phyloP scores from a whole-genome alignment of 2,797 vertebrate genomes.

The Hoplostethus mediterraneus region DNA sequence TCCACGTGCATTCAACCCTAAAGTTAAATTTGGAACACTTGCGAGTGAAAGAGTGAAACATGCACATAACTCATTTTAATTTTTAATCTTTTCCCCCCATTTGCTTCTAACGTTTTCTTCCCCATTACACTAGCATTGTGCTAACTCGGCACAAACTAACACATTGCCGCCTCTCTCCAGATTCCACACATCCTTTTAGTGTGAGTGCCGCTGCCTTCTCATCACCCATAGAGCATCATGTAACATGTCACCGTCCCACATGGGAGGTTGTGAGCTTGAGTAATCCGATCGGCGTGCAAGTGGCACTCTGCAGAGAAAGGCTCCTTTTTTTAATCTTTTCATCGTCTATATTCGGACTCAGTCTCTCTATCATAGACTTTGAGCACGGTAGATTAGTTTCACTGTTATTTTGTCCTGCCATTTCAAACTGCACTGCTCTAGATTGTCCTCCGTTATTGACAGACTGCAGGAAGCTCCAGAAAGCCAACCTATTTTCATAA shows the following conservation, averaged over 20 bases:
- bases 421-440: constrained; percentile 17
- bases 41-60: too few species aligned
- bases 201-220: constrained; percentile 19
- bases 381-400: constrained; percentile 15
- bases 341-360: constrained; percentile 35
- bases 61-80: too few species aligned
- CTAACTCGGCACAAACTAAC: too few species aligned
- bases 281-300: constrained; percentile 56
- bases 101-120: background rate
- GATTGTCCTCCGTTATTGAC: constrained; percentile 34
- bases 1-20: background rate
- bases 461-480: constrained; percentile 30
- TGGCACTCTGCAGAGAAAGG: constrained; percentile 43
- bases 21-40: background rate
- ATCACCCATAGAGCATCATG: constrained; percentile 38
- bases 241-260: constrained; percentile 51
- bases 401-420: background rate
- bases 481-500: constrained; percentile 66
- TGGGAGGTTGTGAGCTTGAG: constrained; percentile 27
- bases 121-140: background rate
- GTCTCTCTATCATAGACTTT: constrained; percentile 29
- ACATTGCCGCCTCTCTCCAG: background rate
- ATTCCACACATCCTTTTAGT: constrained; percentile 1
- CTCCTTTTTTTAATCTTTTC: constrained; percentile 40
- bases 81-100: too few species aligned